phyloP scores from a whole-genome alignment of 2,888 invertebrate species.

The Rotaria sp. region DNA sequence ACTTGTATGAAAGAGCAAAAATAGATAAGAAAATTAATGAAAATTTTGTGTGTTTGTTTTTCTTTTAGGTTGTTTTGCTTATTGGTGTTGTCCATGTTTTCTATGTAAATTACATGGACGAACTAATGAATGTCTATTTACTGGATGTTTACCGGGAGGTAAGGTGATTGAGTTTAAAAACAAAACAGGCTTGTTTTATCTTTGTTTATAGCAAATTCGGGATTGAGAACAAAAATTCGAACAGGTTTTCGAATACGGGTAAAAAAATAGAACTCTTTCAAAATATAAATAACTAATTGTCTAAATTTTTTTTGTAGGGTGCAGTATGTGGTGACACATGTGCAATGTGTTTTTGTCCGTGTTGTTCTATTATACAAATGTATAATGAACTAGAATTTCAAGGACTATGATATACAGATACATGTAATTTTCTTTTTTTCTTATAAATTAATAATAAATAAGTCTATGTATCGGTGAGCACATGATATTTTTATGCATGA shows the following conservation, averaged over 20 bases:
- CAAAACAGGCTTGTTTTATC: not conserved
- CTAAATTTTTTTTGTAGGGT: not conserved
- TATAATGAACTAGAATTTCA: slow-evolving; percentile 36
- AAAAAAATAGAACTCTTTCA: not conserved
- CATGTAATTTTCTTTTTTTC: not conserved
- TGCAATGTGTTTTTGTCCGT: slow-evolving; percentile 32
- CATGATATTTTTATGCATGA: not conserved
- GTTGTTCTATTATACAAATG: slow-evolving; percentile 38
- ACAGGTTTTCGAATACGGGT: slow-evolving; percentile 39
- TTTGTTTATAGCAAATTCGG: not conserved
- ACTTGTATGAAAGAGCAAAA: not conserved
- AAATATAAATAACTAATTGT: not conserved
- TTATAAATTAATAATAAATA: not conserved
- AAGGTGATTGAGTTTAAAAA: not conserved
- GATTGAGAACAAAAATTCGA: slow-evolving; percentile 36
- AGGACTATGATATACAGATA: slow-evolving; percentile 19
- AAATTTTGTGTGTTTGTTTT: not conserved
- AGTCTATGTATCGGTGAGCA: not conserved
- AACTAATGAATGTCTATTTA: slow-evolving; percentile 40
- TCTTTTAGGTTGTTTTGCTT: not conserved
- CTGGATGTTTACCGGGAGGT: slow-evolving; percentile 35
- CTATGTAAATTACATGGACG: slow-evolving; percentile 35
- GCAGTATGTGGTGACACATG: slow-evolving; percentile 27
- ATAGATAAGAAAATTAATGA: not conserved
- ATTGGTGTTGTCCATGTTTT: slow-evolving; percentile 28